Conservation (phyloP, 2,113 vertebrate genomes). For the Anthoscopus minutus region DNA sequence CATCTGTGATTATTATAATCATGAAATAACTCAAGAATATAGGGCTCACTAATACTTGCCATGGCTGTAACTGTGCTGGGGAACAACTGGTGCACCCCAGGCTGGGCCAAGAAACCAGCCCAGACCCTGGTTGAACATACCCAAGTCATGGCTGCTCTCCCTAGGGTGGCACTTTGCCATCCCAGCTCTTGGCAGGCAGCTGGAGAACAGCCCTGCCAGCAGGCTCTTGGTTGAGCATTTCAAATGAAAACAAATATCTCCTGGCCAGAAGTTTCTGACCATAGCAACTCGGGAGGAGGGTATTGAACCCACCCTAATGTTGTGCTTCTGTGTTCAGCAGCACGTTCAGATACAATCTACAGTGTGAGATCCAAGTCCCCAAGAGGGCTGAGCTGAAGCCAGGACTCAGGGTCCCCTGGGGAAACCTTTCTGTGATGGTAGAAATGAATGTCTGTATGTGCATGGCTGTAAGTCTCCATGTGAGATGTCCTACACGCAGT, state of each 20-base stretch:
- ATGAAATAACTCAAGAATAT: background rate
- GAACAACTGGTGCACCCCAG: background rate
- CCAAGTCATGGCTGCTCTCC: background rate
- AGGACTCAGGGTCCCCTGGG: background rate
- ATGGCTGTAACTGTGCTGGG: rapidly evolving
- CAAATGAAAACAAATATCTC: background rate
- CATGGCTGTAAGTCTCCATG: rapidly evolving
- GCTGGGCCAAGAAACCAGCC: background rate
- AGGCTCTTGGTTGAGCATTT: background rate
- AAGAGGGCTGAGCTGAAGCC: background rate
- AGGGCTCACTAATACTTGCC: background rate
- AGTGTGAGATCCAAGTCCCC: background rate
- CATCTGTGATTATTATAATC: background rate
- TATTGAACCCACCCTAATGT: background rate
- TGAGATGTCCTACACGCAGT: background rate
- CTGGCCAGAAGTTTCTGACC: background rate
- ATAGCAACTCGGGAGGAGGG: background rate
- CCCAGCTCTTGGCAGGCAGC: background rate
- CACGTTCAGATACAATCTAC: background rate
- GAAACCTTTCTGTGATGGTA: background rate
- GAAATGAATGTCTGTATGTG: background rate
- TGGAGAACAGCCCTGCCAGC: background rate
- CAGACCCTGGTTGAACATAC: background rate
- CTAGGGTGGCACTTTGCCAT: background rate
- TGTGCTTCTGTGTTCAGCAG: background rate